Base-by-base conservation (phyloP, 1,140 invertebrate species). In the Sycobia sp. region DNA sequence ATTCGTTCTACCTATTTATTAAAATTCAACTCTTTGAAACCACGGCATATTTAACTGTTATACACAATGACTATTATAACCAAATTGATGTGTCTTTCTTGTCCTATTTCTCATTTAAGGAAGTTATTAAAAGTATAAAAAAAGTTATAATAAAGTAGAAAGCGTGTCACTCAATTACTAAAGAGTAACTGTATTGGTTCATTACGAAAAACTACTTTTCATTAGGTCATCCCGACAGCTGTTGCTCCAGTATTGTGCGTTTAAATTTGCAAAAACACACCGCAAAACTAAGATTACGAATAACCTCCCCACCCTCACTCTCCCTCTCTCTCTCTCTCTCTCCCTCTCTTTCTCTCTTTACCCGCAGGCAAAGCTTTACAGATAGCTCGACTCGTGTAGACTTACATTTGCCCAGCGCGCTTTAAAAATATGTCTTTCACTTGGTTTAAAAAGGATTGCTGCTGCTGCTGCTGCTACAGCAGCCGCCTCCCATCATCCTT, bases 371-470 rank as follows among this genome's bases (percentile, higher is more conserved):
- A 62, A 62, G 60, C 61, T 50, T 62, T 56, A 62, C 43, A 55
- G 41, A 62, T 62, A 56, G 61, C 44, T 29, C 14, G 43, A 49
- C n/a, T 46, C 13, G 43, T 38, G 39, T 54, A 11, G 25, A 46
- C 20, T 39, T 55, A 38, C 32, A 49, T 55, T 47, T 41, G n/a
- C 20, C 18, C 23, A 46, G 36, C 46, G n/a, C 34, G 44, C 44
- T 62, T 49, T 62, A 39, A 41, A 56, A 63, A 63, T 49, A 50
- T 50, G 44, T 56, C 61, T 29, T 63, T 56, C 53, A 23, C 54
- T 41, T 39, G 50, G 61, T 63, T 56, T 56, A 29, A 56, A 63
- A 56, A 63, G 44, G 44, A 50, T 63, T 39, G 36, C 23, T 41
- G 5, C n/a, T 43, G 10, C n/a, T n/a, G n/a, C n/a, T n/a, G n/a